phyloP scores from a whole-genome alignment of 2,113 vertebrate species.

The Anarhynchus alexandrinus region DNA sequence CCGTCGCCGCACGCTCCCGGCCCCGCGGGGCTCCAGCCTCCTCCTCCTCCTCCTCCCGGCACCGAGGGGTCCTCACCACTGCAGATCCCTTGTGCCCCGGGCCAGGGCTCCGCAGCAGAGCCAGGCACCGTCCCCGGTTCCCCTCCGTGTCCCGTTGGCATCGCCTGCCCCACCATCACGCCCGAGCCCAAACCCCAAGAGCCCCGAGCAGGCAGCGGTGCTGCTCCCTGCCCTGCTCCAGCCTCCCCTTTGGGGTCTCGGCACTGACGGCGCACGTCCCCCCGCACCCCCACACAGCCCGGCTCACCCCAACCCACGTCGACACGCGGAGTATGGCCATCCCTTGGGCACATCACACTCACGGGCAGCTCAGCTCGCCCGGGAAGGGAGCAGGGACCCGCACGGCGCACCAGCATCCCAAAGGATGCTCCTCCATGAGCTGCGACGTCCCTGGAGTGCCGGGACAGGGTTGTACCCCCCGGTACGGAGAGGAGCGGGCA shows the following conservation, averaged over 20 bases:
- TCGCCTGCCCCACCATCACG: accelerated
- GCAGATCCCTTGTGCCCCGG: not conserved
- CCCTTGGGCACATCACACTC: accelerated
- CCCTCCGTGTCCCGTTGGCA: accelerated
- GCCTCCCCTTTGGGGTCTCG: not conserved
- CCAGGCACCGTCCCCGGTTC: accelerated
- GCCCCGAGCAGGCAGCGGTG: not conserved
- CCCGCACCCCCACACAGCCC: accelerated
- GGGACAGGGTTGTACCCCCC: accelerated
- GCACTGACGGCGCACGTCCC: not conserved
- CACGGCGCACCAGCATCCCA: accelerated
- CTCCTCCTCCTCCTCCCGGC: not conserved
- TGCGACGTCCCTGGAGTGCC: accelerated
- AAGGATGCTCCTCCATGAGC: not conserved
- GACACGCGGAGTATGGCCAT: accelerated
- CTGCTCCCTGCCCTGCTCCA: not conserved
- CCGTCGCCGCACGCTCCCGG: not conserved
- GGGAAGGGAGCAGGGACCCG: not conserved
- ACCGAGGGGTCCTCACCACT: not conserved
- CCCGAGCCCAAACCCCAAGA: not conserved
- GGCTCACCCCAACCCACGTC: not conserved
- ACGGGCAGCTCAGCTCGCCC: not conserved
- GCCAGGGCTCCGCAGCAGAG: not conserved
- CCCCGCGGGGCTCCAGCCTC: not conserved
- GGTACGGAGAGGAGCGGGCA: accelerated